Base-by-base conservation (phyloP, 2,888 invertebrate genomes). In the Troides helena region DNA sequence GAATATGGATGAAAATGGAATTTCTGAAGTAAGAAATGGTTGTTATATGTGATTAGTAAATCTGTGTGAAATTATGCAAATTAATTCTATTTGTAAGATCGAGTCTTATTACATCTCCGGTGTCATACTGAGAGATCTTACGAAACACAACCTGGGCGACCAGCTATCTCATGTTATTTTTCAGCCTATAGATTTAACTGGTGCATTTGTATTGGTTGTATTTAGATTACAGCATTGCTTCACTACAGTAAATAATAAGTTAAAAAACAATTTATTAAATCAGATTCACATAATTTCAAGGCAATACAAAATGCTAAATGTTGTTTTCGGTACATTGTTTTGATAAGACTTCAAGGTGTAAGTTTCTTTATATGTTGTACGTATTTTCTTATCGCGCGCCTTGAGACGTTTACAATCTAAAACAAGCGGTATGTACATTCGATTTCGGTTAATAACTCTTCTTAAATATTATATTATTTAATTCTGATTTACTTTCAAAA, bases 291-390 rank as follows among this genome's bases (percentile, higher is more conserved):
- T 58, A 30, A 80, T 82, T 81, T 84, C 84, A 85, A 85, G 84
- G 84, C 74, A 79, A 76, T 72, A 74, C 70, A 74, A 80, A 80
- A 78, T 79, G 81, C 79, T 81, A 81, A 82, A 84, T 78, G 75
- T 82, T 82, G 80, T 85, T 85, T 85, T 85, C 76, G 78, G 78
- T 84, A 85, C 81, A 85, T 81, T 86, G 82, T 85, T 85, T 85
- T 85, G 88, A 88, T 88, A 88, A 86, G 84, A 80, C 78, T 82
- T 82, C 82, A 84, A 85, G 83, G 83, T 82, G 79, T 72, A 73
- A 68, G 65, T 70, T 68, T 61, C 68, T 30, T 72, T 66, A 68
- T 73, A 70, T 14, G 50, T 65, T 25, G 57, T 69, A 69, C 70
- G 66, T 66, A 61, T 68, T 71, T 67, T 71, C 72, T 72, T 74